Base-by-base conservation (phyloP, 2,888 invertebrate genomes). In the Hypsopygia costalis region DNA sequence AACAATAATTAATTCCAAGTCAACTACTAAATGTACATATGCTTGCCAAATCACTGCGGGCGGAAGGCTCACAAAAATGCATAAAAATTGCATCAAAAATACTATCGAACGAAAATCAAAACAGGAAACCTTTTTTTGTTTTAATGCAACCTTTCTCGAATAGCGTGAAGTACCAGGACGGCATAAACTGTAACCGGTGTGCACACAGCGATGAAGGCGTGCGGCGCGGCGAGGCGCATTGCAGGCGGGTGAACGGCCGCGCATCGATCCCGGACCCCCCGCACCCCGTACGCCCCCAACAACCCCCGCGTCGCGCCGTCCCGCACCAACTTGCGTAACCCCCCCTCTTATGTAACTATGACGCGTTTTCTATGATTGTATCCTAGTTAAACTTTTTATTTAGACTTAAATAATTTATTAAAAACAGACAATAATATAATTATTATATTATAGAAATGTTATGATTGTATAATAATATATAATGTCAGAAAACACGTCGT, bases 181-280 rank as follows among this genome's bases (percentile, higher is more conserved):
- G 58, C 78, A 81, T 63, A 52, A 63, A 57, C 50, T 53, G 54
- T 64, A 62, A 66, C 64, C 69, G 67, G 61, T 64, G 69, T 62
- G 63, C 62, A 63, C 63, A 55, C 48, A 52, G 49, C 40, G 49
- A 44, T 52, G 51, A 52, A 57, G 58, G 63, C 62, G 54, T 65
- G 62, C 66, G 55, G 69, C 16, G 69, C 16, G 16, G 4, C 66
- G 67, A 76, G 81, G 81, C 87, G 86, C 86, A 86, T 79, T 86
- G 86, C 85, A 85, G 87, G 83, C 87, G 87, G 86, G 86, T 86
- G 81, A 86, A 86, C 81, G 81, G 78, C 88, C 87, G 74, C 73
- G 72, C 86, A 87, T 86, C 87, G 88, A 87, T 86, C 86, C 65
- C 53, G 46, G 56, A 62, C 52, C 52, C 56, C 55, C 45, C 46